phyloP scores from a whole-genome alignment of 2,113 vertebrate genomes.

The Syngnathus typhle region DNA sequence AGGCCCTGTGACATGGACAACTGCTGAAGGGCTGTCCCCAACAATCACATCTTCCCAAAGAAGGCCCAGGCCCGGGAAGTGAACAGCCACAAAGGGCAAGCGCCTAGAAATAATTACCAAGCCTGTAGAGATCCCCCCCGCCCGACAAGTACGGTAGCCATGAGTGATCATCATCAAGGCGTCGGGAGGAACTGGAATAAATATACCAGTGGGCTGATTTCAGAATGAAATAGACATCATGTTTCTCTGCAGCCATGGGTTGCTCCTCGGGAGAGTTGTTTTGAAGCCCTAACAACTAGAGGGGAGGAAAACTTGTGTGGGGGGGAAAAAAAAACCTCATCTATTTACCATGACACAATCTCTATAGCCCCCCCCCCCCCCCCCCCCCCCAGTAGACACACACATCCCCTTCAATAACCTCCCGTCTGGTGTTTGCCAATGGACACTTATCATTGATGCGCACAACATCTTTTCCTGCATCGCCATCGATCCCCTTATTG shows the following conservation, averaged over 20 bases:
- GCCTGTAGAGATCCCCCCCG: constrained; percentile 25
- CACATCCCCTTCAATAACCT: constrained; percentile 30
- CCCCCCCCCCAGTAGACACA: not conserved
- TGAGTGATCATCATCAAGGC: constrained; percentile 32
- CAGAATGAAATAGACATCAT: not conserved
- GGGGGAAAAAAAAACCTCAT: not conserved
- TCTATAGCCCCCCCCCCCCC: constrained; percentile 1
- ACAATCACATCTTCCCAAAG: constrained; percentile 55
- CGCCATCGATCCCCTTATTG: constrained; percentile 72
- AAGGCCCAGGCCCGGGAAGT: constrained; percentile 34
- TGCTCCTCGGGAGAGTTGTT: not conserved
- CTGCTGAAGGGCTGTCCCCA: constrained; percentile 66
- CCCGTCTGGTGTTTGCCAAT: constrained; percentile 54
- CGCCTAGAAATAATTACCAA: constrained; percentile 60
- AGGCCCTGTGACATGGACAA: constrained; percentile 58
- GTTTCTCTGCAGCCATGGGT: not conserved
- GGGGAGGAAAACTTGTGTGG: constrained; percentile 24
- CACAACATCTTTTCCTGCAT: constrained; percentile 70
- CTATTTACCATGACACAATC: constrained; percentile 20
- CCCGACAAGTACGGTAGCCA: constrained; percentile 20
- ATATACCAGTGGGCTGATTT: not conserved
- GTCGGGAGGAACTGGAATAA: constrained; percentile 4
- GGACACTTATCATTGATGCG: constrained; percentile 66
- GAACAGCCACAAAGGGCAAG: constrained; percentile 54
- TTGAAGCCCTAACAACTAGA: constrained; percentile 14